Evolutionary conservation across 64 coral and sea anemone species (phyloP).

Genomic region (Acropora tenuis): DNA sequence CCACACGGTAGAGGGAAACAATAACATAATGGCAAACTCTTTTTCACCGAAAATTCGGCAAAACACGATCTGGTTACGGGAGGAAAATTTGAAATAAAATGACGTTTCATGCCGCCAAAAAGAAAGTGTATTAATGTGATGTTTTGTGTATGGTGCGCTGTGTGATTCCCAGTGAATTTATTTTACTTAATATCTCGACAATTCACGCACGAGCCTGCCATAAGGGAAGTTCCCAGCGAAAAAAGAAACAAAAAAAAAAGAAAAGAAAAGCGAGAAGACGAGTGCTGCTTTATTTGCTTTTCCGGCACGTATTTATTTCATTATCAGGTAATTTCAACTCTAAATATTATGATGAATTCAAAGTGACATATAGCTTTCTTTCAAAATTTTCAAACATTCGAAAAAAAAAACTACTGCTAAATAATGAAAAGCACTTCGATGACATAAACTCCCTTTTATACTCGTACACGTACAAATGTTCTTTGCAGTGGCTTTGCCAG

Average conservation of each 20-base stretch:
- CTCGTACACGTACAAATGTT: not conserved
- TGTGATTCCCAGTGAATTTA: not conserved
- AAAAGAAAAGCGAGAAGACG: too few species aligned
- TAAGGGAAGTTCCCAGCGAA: not conserved
- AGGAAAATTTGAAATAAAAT: not conserved
- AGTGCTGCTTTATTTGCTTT: constrained; percentile 3
- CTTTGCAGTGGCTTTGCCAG: not conserved
- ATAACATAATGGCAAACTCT: not conserved
- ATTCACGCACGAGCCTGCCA: not conserved
- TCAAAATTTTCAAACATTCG: not conserved
- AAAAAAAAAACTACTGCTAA: not conserved
- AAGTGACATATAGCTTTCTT: not conserved
- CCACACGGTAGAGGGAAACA: not conserved
- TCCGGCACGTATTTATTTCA: not conserved
- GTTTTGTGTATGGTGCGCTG: not conserved
- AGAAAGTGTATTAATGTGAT: not conserved
- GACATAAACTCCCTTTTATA: not conserved
- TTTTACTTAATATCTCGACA: constrained; percentile 2
- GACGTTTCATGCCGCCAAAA: not conserved
- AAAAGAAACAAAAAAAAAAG: too few species aligned
- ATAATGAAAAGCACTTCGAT: not conserved
- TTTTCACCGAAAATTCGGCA: too few species aligned
- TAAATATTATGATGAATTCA: not conserved
- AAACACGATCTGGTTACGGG: not conserved
- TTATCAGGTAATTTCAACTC: not conserved